Evolutionary conservation across 2,888 invertebrate species (phyloP).

Genomic region (Eupeodes latifasciatus): DNA sequence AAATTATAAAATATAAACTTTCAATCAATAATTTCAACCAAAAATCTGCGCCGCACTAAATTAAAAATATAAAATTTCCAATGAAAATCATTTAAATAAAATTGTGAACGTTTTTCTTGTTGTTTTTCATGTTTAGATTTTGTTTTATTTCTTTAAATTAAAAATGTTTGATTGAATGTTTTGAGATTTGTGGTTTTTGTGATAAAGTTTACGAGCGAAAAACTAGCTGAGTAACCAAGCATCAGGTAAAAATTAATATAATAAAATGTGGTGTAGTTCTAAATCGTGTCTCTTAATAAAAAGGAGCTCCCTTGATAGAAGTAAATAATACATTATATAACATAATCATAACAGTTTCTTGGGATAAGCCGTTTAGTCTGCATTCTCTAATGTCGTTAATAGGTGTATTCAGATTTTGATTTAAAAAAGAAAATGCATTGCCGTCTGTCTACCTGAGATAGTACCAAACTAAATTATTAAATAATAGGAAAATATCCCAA

Average conservation of each 20-base stretch:
- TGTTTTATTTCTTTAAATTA: background rate
- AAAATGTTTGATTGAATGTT: constrained; percentile 45
- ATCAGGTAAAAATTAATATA: constrained; percentile 41
- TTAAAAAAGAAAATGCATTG: background rate
- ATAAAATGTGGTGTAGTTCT: background rate
- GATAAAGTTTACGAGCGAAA: constrained; percentile 14
- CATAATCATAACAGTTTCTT: constrained; percentile 42
- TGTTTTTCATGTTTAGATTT: constrained; percentile 35
- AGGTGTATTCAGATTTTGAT: background rate
- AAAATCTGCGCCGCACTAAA: background rate
- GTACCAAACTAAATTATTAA: background rate
- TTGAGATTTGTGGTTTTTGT: constrained; percentile 3
- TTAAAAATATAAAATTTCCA: constrained; percentile 3
- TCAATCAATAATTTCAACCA: constrained; percentile 10
- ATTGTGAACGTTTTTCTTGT: constrained; percentile 48
- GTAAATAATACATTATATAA: background rate
- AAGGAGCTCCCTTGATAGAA: background rate
- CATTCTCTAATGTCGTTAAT: no score
- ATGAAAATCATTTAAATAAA: constrained; percentile 6
- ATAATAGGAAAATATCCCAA: background rate
- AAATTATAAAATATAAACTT: constrained; percentile 32
- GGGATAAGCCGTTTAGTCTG: background rate
- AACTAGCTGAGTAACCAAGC: background rate
- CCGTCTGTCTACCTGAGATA: background rate
- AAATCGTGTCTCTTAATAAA: background rate